A percentile compares a stretch with the other conserved stretches of the same genome.
These are phyloP conservation scores for Delia radicum DNA, from an alignment of 1,140 invertebrate genomes.

Conservation along the genomic window DNA sequence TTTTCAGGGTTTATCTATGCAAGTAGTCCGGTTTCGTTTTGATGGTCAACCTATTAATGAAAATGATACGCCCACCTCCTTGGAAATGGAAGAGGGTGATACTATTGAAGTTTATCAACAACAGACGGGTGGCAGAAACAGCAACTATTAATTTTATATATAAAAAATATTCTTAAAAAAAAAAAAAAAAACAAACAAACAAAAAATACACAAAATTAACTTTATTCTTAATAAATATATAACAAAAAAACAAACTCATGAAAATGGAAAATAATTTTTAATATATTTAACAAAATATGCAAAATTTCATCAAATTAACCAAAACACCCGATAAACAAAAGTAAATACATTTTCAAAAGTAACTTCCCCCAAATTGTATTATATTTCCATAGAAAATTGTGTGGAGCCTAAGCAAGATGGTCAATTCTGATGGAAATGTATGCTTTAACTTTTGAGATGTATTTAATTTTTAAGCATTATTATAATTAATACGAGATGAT, in stretches of 20 bases:
- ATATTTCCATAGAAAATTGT: not conserved
- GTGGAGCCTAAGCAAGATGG: too few relatives aligned
- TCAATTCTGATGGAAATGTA: not conserved
- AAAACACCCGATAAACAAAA: not conserved
- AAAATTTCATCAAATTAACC: not conserved
- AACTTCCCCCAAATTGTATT: not conserved
- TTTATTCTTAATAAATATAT: conserved; percentile 23
- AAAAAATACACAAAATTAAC: conserved; percentile 10
- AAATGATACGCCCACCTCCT: conserved; percentile 82
- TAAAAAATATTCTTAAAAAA: conserved; percentile 4
- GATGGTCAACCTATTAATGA: conserved; percentile 94
- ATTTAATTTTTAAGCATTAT: not conserved
- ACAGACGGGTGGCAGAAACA: conserved; percentile 75
- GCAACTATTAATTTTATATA: conserved; percentile 13
- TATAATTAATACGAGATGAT: not conserved
- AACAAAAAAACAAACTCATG: conserved; percentile 16
- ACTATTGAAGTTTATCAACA: conserved; percentile 95
- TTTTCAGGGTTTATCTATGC: conserved; percentile 76
- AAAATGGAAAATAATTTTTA: conserved; percentile 13
- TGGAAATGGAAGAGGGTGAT: conserved; percentile 94
- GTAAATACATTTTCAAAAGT: not conserved
- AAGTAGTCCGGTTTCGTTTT: conserved; percentile 88
- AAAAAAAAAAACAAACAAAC: not conserved
- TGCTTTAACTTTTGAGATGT: not conserved
- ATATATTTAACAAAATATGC: conserved; percentile 24